Evolutionary conservation across 2,888 invertebrate genomes (phyloP), one percentile per base, ranked within the genome.

Genomic region (Teinopalpus imperialis): DNA sequence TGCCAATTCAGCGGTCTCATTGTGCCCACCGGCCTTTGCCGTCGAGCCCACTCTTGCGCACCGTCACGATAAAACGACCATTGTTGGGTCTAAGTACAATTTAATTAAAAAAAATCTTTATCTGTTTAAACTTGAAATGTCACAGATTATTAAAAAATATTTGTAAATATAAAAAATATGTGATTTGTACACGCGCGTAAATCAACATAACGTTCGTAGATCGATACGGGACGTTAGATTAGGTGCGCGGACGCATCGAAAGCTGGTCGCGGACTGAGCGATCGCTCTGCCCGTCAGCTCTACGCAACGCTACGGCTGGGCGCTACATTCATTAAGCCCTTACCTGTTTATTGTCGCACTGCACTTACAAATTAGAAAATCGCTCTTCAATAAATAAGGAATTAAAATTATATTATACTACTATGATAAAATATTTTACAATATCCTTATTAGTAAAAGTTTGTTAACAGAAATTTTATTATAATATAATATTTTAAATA

Each of bases 1-100:
- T 80, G 87, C 85, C 87, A 87, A 86, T 87, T 87, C 85, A 73
- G 74, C 69, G 72, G 69, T 74, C 74, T 79, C 87, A 88, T 86
- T 85, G 82, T 86, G 74, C 66, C 66, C 70, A 61, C 66, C 57
- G 63, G 63, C 61, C 64, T 61, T 63, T 55, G 63, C 54, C 53
- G 67, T 63, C 63, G 57, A 66, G 56, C 65, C 66, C 68, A 69
- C 71, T 66, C 66, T 61, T 66, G 65, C 61, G 59, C 72, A 74
- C 70, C 58, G 60, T 75, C 74, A 78, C 59, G 40, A 41, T 40
- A 21, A 29, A 16, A 23, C 16, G 12, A 36, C 27, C 46, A 68
- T 54, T 57, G 55, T 63, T 53, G 59, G 34, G 13, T 24, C 10
- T 12, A 30, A 37, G 8, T 36, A 43, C 43, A 12, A 24, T 27